Percentiles rank a stretch among this genome's conserved stretches.
phyloP scores from a whole-genome alignment of 2,797 vertebrate species.

The Rhadinocentrus ornatus region DNA sequence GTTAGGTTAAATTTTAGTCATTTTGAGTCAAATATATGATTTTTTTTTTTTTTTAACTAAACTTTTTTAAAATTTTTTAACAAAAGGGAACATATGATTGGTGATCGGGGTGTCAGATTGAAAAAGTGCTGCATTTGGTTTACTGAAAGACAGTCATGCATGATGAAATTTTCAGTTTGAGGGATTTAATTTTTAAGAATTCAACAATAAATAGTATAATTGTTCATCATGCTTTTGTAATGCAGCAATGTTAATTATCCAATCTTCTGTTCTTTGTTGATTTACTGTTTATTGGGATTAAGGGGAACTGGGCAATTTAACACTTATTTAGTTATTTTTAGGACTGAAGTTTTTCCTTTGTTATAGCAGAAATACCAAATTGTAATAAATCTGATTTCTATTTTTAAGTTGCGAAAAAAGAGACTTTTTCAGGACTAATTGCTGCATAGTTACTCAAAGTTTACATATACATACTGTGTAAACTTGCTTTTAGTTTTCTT shows the following conservation, averaged over 20 bases:
- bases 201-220: too few species aligned
- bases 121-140: background rate
- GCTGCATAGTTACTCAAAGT: background rate
- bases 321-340: background rate
- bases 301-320: too few species aligned
- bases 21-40: background rate
- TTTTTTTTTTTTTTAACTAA: background rate
- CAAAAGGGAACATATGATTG: background rate
- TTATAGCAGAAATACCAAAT: background rate
- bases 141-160: background rate
- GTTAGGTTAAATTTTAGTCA: background rate
- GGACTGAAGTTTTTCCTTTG: background rate
- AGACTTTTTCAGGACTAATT: background rate
- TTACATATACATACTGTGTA: background rate
- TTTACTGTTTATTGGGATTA: too few species aligned
- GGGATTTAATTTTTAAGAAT: too few species aligned
- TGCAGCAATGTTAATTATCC: too few species aligned
- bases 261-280: too few species aligned
- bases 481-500: background rate
- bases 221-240: too few species aligned
- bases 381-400: too few species aligned
- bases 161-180: background rate
- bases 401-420: too few species aligned
- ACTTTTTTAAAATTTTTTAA: background rate
- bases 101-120: background rate